Evolutionary conservation across 2,797 vertebrate genomes (phyloP).

Genomic region (Australoheros facetus): DNA sequence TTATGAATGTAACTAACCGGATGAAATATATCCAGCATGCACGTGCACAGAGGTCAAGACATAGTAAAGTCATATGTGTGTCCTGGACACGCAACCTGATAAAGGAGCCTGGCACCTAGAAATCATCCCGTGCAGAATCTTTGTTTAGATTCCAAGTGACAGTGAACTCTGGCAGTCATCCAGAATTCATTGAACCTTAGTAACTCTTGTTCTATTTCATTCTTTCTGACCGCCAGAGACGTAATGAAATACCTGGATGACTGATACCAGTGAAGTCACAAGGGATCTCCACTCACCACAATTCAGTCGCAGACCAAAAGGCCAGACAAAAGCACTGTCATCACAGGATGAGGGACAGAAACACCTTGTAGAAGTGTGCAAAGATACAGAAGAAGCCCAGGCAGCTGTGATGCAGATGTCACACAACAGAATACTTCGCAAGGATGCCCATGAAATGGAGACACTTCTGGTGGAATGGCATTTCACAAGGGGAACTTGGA

Average conservation of each 20-base stretch:
- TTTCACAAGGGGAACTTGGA: no score
- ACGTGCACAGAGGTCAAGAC: neutral
- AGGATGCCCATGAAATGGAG: no score
- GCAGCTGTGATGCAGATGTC: neutral
- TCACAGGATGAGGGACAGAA: neutral
- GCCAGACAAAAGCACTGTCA: no score
- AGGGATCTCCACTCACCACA: neutral
- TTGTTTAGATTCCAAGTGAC: neutral
- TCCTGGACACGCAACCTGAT: no score
- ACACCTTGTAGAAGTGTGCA: neutral
- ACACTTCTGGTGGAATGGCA: no score
- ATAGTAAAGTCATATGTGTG: neutral
- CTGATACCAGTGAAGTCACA: neutral
- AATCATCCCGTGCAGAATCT: neutral
- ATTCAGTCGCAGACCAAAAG: neutral
- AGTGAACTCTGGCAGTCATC: neutral
- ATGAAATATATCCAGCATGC: neutral
- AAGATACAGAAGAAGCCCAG: neutral
- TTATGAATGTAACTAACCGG: neutral
- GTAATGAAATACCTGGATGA: neutral
- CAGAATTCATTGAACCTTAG: neutral
- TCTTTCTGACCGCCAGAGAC: neutral
- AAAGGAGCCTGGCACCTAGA: no score
- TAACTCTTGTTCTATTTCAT: neutral
- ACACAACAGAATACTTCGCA: no score